Evolutionary conservation across 2,888 invertebrate species (phyloP).

Genomic region (Drosophila tanythrix): DNA sequence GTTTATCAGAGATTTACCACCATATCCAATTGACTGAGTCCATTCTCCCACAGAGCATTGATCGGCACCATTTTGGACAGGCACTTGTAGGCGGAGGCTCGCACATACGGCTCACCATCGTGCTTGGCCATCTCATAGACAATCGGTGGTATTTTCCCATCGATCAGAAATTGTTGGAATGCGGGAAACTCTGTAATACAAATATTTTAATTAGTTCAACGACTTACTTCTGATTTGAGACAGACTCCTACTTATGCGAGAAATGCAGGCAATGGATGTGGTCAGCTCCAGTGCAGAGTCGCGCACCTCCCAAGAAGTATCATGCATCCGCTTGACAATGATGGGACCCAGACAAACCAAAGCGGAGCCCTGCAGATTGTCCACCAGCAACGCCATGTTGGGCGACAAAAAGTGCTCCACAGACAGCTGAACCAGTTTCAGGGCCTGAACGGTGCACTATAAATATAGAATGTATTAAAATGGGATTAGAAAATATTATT

Average conservation of each 20-base stretch:
- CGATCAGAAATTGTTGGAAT: slow-evolving; percentile 89
- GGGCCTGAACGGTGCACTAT: slow-evolving; percentile 89
- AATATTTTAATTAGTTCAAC: background rate
- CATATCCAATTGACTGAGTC: slow-evolving; percentile 87
- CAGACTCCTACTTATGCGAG: slow-evolving; percentile 88
- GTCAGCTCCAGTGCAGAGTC: slow-evolving; percentile 91
- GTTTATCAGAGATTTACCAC: slow-evolving; percentile 85
- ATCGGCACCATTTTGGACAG: slow-evolving; percentile 89
- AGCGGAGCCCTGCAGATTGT: slow-evolving; percentile 88
- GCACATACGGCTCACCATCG: slow-evolving; percentile 91
- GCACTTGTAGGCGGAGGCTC: slow-evolving; percentile 91
- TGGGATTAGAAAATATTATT: background rate
- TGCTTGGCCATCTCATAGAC: slow-evolving; percentile 88
- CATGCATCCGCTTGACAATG: slow-evolving; percentile 89
- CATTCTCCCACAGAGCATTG: slow-evolving; percentile 88
- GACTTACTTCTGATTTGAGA: background rate
- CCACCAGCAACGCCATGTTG: slow-evolving; percentile 90
- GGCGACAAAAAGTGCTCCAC: slow-evolving; percentile 92
- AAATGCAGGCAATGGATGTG: slow-evolving; percentile 89
- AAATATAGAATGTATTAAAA: slow-evolving; percentile 64
- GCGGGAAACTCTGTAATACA: slow-evolving; percentile 89
- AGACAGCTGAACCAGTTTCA: slow-evolving; percentile 89
- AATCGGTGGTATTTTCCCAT: slow-evolving; percentile 88
- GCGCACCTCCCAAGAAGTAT: slow-evolving; percentile 91
- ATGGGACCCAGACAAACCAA: slow-evolving; percentile 89